These are phyloP conservation scores for Oreochromis aureus DNA, from an alignment of 2,113 vertebrate species.

Conservation along the genomic window DNA sequence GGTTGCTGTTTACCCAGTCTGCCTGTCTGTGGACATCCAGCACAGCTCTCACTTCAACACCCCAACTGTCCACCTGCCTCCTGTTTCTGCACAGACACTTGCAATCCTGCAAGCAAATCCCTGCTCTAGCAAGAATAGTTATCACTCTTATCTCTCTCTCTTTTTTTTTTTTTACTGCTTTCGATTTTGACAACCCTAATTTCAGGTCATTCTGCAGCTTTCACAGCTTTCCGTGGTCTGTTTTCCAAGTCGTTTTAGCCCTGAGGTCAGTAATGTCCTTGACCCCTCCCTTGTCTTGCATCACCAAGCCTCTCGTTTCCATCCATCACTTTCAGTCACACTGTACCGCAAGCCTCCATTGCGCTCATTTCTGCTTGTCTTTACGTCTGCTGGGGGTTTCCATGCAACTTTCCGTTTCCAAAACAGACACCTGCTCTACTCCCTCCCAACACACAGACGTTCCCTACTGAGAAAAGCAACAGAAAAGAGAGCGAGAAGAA, in stretches of 20 bases:
- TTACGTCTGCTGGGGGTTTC: conserved; percentile 42
- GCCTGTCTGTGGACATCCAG: conserved; percentile 40
- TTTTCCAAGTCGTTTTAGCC: not conserved
- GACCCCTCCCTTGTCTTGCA: not conserved
- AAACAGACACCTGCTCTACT: conserved; percentile 28
- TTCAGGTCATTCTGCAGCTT: not conserved
- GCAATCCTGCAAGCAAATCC: not conserved
- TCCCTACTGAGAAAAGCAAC: not conserved
- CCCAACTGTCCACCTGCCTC: conserved; percentile 14
- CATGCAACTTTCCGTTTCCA: not conserved
- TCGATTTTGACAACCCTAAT: not conserved
- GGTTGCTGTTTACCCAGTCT: conserved; percentile 64
- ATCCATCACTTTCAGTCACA: not conserved
- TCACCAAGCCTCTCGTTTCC: not conserved
- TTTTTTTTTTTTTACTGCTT: not conserved
- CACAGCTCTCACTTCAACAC: conserved; percentile 13
- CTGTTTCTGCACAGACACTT: not conserved
- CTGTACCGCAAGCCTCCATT: not conserved
- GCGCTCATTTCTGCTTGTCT: not conserved
- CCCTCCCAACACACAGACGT: not conserved
- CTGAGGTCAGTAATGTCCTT: not conserved
- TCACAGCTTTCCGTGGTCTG: not conserved
- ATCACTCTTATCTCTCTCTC: not conserved
- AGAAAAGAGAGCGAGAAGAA: not conserved
- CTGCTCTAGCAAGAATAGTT: not conserved